phyloP scores from a whole-genome alignment of 2,113 vertebrate genomes.

The Formicarius rufipectus region DNA sequence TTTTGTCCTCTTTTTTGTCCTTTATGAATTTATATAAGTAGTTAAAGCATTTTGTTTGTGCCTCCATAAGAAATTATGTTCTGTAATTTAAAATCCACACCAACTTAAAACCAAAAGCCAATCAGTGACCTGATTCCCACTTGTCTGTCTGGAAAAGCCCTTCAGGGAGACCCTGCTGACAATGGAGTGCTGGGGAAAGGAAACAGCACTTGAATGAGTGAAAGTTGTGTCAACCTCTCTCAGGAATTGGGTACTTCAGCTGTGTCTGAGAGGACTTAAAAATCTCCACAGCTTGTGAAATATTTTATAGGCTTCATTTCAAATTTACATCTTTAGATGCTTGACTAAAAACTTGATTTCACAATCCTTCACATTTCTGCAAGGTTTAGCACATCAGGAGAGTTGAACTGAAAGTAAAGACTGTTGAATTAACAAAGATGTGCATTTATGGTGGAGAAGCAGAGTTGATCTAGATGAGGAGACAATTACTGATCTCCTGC shows the following conservation, averaged over 20 bases:
- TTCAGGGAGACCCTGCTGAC: background rate
- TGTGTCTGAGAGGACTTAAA: conserved; percentile 8
- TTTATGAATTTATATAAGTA: background rate
- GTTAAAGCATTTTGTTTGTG: conserved; percentile 31
- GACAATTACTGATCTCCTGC: background rate
- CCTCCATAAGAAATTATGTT: conserved; percentile 7
- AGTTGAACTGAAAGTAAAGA: background rate
- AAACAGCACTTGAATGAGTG: background rate
- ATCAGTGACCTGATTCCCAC: background rate
- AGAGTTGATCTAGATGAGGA: background rate
- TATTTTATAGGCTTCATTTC: conserved; percentile 19
- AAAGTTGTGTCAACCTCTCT: conserved; percentile 28
- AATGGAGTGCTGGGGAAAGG: background rate
- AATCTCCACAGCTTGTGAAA: background rate
- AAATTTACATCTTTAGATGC: background rate
- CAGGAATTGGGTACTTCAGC: conserved; percentile 45
- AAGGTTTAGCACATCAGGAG: conserved; percentile 7
- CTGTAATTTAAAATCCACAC: background rate
- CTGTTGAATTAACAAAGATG: background rate
- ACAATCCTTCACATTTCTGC: conserved; percentile 30
- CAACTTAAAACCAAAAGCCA: conserved; percentile 3
- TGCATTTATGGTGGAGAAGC: background rate
- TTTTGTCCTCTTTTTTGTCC: conserved; percentile 10
- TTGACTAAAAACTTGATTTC: background rate
- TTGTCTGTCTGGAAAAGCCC: background rate